Evolutionary conservation across 2,888 invertebrate genomes (phyloP), one percentile per base, ranked within the genome.

Genomic region (Urechis unicinctus): DNA sequence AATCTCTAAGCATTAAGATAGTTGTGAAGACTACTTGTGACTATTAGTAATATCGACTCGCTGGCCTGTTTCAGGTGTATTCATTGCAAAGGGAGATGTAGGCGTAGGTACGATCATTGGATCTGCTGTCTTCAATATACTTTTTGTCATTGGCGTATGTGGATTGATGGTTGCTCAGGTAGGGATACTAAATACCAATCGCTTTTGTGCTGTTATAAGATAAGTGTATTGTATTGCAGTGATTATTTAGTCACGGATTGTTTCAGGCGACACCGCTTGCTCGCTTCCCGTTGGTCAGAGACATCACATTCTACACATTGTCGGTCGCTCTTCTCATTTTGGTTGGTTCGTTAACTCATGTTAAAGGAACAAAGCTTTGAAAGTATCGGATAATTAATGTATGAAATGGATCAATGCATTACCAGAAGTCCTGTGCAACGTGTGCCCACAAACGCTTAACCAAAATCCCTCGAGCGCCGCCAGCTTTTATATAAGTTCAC

Each of bases 71-170:
- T 1, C 54, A 69, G 69, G 69, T 59, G 71, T 72, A 6, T 71
- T 72, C 52, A 65, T 72, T n/a, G 69, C 72, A 1, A 68, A 70
- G 59, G 71, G 72, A 17, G 72, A 72, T 52, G 72, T 72, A 2
- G 72, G 72, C 9, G 67, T 72, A 0, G 72, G 72, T 3, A 72
- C 72, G 1, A 72, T 72, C 41, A 71, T 72, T 1, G 72, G 72
- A 22, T 71, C 71, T 4, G 72, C 72, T n/a, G 72, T 72, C 1
- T 72, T 72, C 58, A 72, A 72, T 60, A 69, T 72, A 5, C 62
- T 72, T 1, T 71, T 70, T 61, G 70, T 72, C 4, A 69, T 72
- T 30, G 70, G 71, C 4, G 48, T 72, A 5, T 72, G 71, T 57
- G 72, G 67, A 1, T 29, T 73, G 21, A 56, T 68, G 6, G 65